Conservation (phyloP, 2,113 vertebrate genomes). For the Alligator mississippiensis region DNA sequence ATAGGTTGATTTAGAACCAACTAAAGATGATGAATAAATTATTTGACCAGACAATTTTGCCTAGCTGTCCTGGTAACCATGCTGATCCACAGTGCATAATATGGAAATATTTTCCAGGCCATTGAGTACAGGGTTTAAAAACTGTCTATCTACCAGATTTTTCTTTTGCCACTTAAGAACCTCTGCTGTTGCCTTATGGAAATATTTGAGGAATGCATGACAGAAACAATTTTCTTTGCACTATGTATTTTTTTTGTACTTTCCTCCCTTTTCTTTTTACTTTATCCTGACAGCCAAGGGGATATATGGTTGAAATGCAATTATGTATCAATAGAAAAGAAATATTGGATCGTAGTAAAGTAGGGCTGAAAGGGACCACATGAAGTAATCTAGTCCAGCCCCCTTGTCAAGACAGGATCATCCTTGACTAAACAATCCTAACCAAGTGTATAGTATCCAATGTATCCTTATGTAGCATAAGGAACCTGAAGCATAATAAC, state of each 20-base stretch:
- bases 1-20: no score
- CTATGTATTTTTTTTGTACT: not conserved
- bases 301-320: not conserved
- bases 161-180: not conserved
- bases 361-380: no score
- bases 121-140: not conserved
- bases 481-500: not conserved
- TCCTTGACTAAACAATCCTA: no score
- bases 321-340: not conserved
- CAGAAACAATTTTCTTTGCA: not conserved
- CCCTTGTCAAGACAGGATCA: no score
- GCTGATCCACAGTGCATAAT: not conserved
- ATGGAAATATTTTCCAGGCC: constrained; percentile 10
- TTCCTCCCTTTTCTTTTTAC: not conserved
- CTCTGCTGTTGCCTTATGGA: not conserved
- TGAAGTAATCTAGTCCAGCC: no score
- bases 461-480: not conserved
- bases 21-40: no score
- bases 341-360: no score
- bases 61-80: not conserved
- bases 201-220: not conserved
- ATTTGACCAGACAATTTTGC: no score
- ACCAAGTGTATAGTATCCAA: not conserved
- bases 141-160: not conserved
- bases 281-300: not conserved